phyloP scores from a whole-genome alignment of 92 coral and sea anemone genomes.

The Heteractis magnifica region DNA sequence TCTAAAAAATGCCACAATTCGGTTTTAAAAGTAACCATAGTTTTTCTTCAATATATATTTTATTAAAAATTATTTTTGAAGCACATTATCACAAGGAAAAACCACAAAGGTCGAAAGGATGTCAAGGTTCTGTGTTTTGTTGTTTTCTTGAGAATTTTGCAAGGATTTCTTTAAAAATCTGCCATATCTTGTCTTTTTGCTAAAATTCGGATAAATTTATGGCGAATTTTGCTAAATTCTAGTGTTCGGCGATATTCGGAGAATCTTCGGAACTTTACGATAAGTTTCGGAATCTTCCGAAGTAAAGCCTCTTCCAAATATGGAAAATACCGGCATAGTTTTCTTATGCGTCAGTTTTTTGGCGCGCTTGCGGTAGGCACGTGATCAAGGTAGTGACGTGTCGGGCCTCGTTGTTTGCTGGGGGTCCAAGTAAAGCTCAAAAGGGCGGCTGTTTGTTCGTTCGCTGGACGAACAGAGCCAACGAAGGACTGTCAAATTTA shows the following conservation, averaged over 20 bases:
- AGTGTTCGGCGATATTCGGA: background rate
- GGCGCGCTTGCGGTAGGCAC: slow-evolving; percentile 76
- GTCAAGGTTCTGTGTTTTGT: background rate
- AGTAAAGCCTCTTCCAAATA: slow-evolving; percentile 20
- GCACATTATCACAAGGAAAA: background rate
- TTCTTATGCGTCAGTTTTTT: slow-evolving; percentile 66
- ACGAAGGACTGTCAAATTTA: slow-evolving; percentile 61
- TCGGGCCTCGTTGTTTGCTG: slow-evolving; percentile 85
- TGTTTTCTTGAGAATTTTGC: background rate
- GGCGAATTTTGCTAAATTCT: background rate
- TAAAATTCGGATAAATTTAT: background rate
- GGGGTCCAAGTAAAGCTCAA: slow-evolving; percentile 98
- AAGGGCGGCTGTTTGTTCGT: slow-evolving; percentile 99
- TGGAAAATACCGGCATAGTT: slow-evolving; percentile 21
- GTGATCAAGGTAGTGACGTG: slow-evolving; percentile 92
- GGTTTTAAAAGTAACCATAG: background rate
- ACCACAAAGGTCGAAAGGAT: background rate
- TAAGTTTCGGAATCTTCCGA: background rate
- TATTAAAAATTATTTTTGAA: background rate
- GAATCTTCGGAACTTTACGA: background rate
- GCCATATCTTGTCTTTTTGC: background rate
- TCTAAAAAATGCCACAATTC: background rate
- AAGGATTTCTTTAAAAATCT: background rate
- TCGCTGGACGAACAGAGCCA: slow-evolving; percentile 77
- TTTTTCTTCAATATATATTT: background rate